These are phyloP conservation scores for Synanthedon tipuliformis DNA, from an alignment of 2,888 invertebrate genomes.

Conservation along the genomic window DNA sequence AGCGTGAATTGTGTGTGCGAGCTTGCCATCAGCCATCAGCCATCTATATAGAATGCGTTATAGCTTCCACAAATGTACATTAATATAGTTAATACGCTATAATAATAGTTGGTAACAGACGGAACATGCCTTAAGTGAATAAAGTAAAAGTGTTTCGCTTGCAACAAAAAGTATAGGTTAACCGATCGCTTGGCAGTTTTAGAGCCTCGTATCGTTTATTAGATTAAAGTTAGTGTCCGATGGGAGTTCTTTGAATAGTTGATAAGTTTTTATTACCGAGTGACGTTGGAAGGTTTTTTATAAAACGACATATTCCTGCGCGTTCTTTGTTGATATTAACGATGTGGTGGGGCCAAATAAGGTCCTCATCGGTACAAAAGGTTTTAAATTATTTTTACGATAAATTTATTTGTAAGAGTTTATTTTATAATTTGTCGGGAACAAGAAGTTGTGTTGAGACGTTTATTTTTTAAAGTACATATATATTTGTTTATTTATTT, in stretches of 20 bases:
- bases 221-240: constrained; percentile 1
- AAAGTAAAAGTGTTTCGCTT: too few species aligned
- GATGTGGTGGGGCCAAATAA: constrained; percentile 39
- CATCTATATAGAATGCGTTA: constrained; percentile 38
- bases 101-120: too few species aligned
- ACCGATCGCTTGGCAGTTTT: constrained; percentile 11
- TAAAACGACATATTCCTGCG: constrained; percentile 58
- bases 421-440: constrained; percentile 62
- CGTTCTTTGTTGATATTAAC: constrained; percentile 38
- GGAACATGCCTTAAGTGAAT: constrained; percentile 31
- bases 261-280: constrained; percentile 63
- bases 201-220: constrained; percentile 20
- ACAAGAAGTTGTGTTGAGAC: constrained; percentile 57
- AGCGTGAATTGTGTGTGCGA: constrained; percentile 53
- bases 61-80: constrained; percentile 47
- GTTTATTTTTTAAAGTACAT: constrained; percentile 43
- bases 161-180: too few species aligned
- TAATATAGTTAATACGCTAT: too few species aligned
- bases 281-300: constrained; percentile 51
- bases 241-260: constrained; percentile 35
- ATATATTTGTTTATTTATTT: constrained; percentile 8
- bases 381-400: constrained; percentile 48
- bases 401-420: constrained; percentile 38
- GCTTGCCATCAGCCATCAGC: constrained; percentile 56
- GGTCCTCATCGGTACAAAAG: constrained; percentile 64